These are phyloP conservation scores for Scyliorhinus canicula DNA, from an alignment of 2,797 vertebrate genomes.

Conservation along the genomic window DNA sequence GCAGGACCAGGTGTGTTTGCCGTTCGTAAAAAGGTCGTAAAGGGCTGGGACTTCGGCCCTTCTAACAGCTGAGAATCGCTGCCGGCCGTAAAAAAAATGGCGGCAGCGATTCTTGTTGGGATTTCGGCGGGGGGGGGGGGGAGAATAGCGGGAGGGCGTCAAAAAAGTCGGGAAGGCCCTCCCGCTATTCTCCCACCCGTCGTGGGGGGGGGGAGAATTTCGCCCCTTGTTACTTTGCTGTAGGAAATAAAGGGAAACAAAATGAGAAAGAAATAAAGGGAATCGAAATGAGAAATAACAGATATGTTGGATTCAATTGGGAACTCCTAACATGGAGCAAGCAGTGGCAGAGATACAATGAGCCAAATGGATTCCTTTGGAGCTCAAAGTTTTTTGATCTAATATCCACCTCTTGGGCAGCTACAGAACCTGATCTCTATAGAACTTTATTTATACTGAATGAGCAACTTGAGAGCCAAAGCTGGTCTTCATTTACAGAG, in stretches of 20 bases:
- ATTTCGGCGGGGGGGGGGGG: too few species aligned
- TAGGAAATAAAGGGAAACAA: background rate
- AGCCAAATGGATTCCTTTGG: background rate
- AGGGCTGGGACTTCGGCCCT: too few species aligned
- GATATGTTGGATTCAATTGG: background rate
- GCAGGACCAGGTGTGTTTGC: too few species aligned
- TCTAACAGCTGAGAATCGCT: too few species aligned
- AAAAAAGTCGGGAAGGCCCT: too few species aligned
- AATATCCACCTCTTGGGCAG: background rate
- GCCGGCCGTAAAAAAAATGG: too few species aligned
- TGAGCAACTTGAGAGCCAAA: background rate
- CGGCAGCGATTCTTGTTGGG: too few species aligned
- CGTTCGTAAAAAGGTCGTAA: too few species aligned
- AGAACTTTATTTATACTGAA: background rate
- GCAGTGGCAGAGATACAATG: background rate
- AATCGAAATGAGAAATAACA: background rate
- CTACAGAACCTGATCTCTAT: background rate
- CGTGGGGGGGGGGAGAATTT: too few species aligned
- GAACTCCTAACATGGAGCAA: background rate
- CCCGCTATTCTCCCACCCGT: too few species aligned
- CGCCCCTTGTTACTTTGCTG: background rate
- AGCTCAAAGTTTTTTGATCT: background rate
- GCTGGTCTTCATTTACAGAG: background rate
- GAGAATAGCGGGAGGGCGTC: too few species aligned
- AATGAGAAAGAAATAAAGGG: too few species aligned